Percentiles rank a stretch among this genome's conserved stretches.
phyloP scores from a whole-genome alignment of 2,797 vertebrate genomes.

The Syngnathus acus region DNA sequence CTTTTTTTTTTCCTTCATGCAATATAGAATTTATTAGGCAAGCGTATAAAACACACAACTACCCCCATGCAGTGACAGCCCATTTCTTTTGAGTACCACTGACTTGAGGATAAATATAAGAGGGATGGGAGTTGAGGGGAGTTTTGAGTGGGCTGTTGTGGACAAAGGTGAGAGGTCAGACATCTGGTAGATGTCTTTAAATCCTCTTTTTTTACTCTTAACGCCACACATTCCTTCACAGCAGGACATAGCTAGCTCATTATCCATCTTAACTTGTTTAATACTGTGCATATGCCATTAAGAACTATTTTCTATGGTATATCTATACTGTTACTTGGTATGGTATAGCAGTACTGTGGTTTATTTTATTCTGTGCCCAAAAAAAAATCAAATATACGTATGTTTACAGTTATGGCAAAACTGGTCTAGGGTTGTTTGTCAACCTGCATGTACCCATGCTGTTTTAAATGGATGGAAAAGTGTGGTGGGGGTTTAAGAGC shows the following conservation, averaged over 20 bases:
- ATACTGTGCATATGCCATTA: constrained; percentile 8
- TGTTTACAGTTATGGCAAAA: constrained; percentile 17
- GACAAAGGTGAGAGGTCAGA: constrained; percentile 60
- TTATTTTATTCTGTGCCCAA: constrained; percentile 19
- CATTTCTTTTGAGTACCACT: constrained; percentile 9
- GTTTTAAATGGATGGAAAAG: constrained; percentile 42
- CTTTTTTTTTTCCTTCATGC: neutral
- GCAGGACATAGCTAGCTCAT: constrained; percentile 18
- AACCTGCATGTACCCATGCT: constrained; percentile 40
- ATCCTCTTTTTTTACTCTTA: constrained; percentile 42
- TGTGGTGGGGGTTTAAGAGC: constrained; percentile 43
- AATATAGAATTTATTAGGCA: neutral
- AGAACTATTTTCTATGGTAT: neutral
- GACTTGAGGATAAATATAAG: constrained; percentile 48
- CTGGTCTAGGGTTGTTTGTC: constrained; percentile 33
- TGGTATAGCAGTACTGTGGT: constrained; percentile 8
- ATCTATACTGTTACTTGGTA: neutral
- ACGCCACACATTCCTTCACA: constrained; percentile 55
- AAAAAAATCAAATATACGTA: constrained; percentile 26
- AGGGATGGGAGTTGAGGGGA: constrained; percentile 9
- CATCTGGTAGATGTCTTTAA: constrained; percentile 70
- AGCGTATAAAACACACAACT: neutral
- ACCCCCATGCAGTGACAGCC: constrained; percentile 4
- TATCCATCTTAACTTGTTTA: constrained; percentile 30
- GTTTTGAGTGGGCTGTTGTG: constrained; percentile 14